A percentile compares a stretch with the other conserved stretches of the same genome.
phyloP scores from a whole-genome alignment of 2,797 vertebrate genomes.

The Bucorvus abyssinicus region DNA sequence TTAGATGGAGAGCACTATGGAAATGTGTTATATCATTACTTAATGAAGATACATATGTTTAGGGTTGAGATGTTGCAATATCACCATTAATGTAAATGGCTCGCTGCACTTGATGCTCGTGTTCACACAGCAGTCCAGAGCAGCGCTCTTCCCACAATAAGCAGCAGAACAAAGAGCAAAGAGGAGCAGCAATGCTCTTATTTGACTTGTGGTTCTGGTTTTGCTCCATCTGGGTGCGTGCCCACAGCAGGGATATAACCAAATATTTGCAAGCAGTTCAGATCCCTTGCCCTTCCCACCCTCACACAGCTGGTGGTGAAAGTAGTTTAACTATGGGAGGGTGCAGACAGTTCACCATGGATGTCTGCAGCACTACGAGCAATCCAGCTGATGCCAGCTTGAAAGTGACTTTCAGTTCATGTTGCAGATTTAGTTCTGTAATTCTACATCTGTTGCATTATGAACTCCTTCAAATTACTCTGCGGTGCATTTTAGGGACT shows the following conservation, averaged over 20 bases:
- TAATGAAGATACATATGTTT: not conserved
- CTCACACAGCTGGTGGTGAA: not conserved
- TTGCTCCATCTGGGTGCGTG: not conserved
- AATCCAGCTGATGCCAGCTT: not conserved
- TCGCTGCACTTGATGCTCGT: not conserved
- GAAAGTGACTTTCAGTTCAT: not conserved
- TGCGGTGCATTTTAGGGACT: not conserved
- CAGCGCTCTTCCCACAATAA: not conserved
- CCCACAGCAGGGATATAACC: not conserved
- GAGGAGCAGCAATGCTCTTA: not conserved
- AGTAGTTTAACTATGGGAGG: not conserved
- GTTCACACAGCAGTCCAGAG: not conserved
- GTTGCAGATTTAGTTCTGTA: not conserved
- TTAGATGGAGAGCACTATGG: not conserved
- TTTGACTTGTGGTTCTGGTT: not conserved
- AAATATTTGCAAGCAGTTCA: not conserved
- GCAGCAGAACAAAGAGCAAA: not conserved
- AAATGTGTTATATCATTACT: not conserved
- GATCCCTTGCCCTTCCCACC: not conserved
- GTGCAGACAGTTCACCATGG: not conserved
- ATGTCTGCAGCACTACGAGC: not conserved
- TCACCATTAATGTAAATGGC: not conserved
- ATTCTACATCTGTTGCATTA: not conserved
- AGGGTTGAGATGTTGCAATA: constrained; percentile 5
- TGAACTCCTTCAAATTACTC: not conserved